Evolutionary conservation across 2,888 invertebrate species (phyloP).

Genomic region (Ophion ellenae): DNA sequence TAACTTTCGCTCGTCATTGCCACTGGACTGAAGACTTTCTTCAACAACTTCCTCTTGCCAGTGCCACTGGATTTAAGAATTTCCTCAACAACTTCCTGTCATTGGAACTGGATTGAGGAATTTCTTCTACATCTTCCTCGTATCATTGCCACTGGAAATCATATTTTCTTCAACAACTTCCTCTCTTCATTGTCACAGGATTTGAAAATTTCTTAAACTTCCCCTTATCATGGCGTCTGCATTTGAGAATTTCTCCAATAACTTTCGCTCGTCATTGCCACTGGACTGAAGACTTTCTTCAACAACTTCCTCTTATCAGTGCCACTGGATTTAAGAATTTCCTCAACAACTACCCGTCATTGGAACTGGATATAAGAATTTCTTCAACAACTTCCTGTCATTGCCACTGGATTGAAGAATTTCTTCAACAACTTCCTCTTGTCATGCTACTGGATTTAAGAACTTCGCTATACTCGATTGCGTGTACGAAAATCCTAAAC

Average conservation of each 20-base stretch:
- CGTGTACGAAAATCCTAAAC: neutral
- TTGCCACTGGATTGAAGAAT: neutral
- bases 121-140: no score
- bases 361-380: neutral
- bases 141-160: neutral
- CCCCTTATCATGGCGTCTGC: neutral
- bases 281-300: neutral
- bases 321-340: neutral
- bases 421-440: neutral
- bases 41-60: neutral
- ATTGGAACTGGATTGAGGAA: neutral
- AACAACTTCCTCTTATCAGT: neutral
- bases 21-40: neutral
- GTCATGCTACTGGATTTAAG: neutral
- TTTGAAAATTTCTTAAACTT: no score
- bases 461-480: no score
- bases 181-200: no score
- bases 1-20: neutral
- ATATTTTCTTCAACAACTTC: no score
- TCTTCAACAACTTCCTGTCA: neutral
- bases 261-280: neutral
- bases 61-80: neutral
- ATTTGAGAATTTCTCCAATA: neutral
- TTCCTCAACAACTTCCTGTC: neutral
- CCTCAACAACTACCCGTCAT: neutral